Conservation (phyloP, 1,140 invertebrate genomes). For the Drosophila repletoides region DNA sequence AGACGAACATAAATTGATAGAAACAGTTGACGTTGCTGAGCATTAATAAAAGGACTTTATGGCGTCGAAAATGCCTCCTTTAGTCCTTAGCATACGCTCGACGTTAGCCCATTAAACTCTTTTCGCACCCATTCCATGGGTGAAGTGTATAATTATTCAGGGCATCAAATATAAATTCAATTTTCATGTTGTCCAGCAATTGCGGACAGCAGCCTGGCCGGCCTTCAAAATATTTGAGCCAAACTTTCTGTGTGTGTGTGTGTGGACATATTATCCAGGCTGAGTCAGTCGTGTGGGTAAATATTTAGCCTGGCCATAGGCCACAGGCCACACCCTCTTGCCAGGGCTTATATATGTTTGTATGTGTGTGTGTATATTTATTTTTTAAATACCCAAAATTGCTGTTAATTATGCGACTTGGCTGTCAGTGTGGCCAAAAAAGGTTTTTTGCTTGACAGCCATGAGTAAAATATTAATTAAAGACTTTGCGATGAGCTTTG, state of each 20-base stretch:
- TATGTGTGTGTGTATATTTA: neutral
- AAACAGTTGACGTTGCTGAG: too few species aligned
- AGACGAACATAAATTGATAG: neutral
- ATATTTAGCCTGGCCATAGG: conserved; percentile 6
- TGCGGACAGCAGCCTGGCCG: too few species aligned
- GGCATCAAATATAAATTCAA: conserved; percentile 43
- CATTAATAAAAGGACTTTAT: too few species aligned
- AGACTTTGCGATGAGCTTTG: conserved; percentile 44
- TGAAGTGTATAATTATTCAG: neutral
- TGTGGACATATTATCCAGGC: neutral
- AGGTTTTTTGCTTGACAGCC: conserved; percentile 22
- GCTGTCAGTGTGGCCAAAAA: conserved; percentile 43
- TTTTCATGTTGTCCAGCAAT: conserved; percentile 47
- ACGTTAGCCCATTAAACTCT: too few species aligned
- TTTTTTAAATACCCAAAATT: conserved; percentile 61
- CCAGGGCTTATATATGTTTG: too few species aligned
- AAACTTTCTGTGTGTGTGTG: too few species aligned
- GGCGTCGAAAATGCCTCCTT: too few species aligned
- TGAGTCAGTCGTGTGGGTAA: conserved; percentile 54
- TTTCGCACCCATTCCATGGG: too few species aligned
- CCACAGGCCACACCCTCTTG: conserved; percentile 9
- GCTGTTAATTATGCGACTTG: conserved; percentile 65
- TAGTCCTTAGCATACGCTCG: too few species aligned
- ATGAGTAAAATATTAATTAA: conserved; percentile 80
- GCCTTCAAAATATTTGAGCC: too few species aligned